A percentile compares a stretch with the other conserved stretches of the same genome.
Evolutionary conservation across 2,113 vertebrate species (phyloP).

Genomic region (Ondatra zibethicus): DNA sequence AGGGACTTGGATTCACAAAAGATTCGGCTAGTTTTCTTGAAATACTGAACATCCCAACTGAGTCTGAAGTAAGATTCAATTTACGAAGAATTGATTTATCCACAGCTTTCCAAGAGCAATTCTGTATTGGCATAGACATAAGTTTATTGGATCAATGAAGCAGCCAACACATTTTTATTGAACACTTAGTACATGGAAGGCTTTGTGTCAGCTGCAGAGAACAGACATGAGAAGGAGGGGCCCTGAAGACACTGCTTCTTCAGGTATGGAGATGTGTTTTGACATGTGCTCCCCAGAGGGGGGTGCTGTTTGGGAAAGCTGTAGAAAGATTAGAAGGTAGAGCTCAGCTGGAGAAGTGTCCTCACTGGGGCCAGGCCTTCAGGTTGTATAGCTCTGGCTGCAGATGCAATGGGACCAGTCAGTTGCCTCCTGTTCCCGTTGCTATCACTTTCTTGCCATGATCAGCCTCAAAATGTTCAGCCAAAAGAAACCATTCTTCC

Average conservation of each 20-base stretch:
- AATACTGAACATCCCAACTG: slow-evolving; percentile 2
- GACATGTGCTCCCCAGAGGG: neutral
- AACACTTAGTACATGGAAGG: slow-evolving; percentile 36
- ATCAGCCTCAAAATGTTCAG: neutral
- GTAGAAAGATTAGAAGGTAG: neutral
- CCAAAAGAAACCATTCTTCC: neutral
- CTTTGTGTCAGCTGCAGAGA: neutral
- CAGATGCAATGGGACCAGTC: neutral
- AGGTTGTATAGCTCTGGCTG: neutral
- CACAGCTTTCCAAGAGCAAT: slow-evolving; percentile 46
- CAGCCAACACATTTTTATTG: slow-evolving; percentile 59
- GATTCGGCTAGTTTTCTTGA: neutral
- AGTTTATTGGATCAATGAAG: slow-evolving; percentile 71
- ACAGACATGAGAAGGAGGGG: neutral
- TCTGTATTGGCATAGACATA: slow-evolving; percentile 65
- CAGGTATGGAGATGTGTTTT: neutral
- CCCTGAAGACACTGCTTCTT: neutral
- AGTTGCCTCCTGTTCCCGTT: neutral
- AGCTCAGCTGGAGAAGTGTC: neutral
- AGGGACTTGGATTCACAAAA: neutral
- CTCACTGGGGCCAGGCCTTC: neutral
- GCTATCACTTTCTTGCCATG: neutral
- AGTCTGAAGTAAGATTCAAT: slow-evolving; percentile 66
- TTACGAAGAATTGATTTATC: slow-evolving; percentile 70
- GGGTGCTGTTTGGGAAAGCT: neutral